Percentiles rank a stretch among this genome's conserved stretches.
Conservation (phyloP, 2,888 invertebrate genomes). For the Escarpia spicata region DNA sequence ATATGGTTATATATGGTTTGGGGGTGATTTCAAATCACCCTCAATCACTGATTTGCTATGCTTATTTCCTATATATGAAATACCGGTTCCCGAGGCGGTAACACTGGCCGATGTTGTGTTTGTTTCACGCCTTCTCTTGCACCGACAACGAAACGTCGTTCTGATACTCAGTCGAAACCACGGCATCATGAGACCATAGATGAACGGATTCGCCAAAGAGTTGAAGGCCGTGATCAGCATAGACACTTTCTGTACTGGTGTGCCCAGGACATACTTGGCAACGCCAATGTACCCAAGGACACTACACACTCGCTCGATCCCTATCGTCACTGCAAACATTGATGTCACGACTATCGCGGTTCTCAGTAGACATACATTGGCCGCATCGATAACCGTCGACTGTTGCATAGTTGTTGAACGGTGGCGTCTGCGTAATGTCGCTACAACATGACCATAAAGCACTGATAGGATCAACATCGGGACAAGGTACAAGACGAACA, state of each 20-base stretch:
- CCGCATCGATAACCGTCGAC: neutral
- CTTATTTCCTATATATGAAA: neutral
- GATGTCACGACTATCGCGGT: neutral
- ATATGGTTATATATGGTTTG: neutral
- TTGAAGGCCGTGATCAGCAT: neutral
- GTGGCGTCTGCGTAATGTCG: neutral
- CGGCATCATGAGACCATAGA: neutral
- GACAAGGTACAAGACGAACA: neutral
- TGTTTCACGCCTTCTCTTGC: neutral
- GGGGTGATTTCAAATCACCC: neutral
- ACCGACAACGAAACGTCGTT: neutral
- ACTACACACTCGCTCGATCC: neutral
- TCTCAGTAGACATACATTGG: neutral
- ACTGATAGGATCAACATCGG: neutral
- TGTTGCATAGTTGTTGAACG: neutral
- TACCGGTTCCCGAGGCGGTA: neutral
- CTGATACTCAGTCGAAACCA: neutral
- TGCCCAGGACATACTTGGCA: neutral
- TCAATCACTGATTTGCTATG: neutral
- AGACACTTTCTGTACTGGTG: neutral
- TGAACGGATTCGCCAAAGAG: neutral
- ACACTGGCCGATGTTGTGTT: neutral
- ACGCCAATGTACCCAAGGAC: neutral
- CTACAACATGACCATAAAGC: neutral
- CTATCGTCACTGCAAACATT: neutral